Evolutionary conservation across 2,113 vertebrate genomes (phyloP).

Genomic region (Salvelinus namaycush): DNA sequence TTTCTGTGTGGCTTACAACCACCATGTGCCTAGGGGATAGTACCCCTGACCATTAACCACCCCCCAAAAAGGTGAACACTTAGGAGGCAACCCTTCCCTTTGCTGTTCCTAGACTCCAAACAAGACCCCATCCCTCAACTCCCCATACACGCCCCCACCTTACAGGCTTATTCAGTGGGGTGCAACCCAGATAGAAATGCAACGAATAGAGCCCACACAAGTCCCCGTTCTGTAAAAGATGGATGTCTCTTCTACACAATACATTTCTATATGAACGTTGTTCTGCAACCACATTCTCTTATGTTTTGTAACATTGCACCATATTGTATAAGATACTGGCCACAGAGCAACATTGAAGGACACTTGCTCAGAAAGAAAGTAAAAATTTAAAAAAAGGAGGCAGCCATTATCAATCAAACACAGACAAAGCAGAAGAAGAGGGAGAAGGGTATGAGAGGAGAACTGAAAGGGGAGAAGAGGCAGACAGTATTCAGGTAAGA

Average conservation of each 20-base stretch:
- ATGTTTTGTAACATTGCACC: constrained; percentile 32
- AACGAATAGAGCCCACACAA: neutral
- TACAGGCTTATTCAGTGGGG: no score
- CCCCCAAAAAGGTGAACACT: constrained; percentile 35
- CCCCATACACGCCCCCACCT: no score
- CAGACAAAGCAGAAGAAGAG: constrained; percentile 49
- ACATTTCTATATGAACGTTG: neutral
- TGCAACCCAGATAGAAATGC: no score
- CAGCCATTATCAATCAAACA: constrained; percentile 58
- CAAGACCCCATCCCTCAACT: no score
- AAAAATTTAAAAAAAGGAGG: constrained; percentile 52
- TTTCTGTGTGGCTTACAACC: neutral
- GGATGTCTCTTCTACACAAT: neutral
- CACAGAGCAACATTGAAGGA: constrained; percentile 27
- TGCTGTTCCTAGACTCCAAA: neutral
- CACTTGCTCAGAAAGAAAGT: constrained; percentile 68
- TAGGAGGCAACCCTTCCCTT: constrained; percentile 45
- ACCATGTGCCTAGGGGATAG: constrained; percentile 29
- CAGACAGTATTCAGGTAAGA: constrained; percentile 1
- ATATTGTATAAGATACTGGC: constrained; percentile 23
- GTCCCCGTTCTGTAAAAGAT: neutral
- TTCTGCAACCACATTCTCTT: constrained; percentile 7
- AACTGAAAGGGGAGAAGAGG: constrained; percentile 31
- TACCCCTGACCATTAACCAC: constrained; percentile 30
- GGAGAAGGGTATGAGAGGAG: constrained; percentile 29